Evolutionary conservation across 2,113 vertebrate species (phyloP), one percentile per base, ranked within the genome.

Genomic region (Vidua macroura): DNA sequence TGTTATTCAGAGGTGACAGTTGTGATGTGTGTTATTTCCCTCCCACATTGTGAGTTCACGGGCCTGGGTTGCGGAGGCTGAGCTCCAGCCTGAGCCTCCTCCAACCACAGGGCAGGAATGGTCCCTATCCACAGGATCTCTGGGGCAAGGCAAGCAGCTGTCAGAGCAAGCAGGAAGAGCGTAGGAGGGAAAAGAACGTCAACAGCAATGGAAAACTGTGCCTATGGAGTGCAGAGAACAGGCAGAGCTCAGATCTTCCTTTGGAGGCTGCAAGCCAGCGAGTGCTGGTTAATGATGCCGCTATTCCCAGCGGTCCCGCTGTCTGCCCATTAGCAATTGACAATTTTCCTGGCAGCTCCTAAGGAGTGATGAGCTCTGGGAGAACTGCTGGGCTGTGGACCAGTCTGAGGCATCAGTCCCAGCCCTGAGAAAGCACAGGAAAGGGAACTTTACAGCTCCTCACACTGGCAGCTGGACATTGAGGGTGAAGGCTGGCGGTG

Each of bases 251-350:
- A 44, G 63, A 60, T 37, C 69, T 83, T 86, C 53, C 37, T 73
- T 68, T 46, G 22, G 37, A 73, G 69, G 66, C 92, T 2, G 3
- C 15, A 23, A 81, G 73, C 15, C 69, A 90, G 27, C 3, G 6
- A 87, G 69, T 7, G 63, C 59, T 59, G 5, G 55, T 83, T 49
- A 74, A 83, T 58, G 70, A 49, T 1, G 10, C 20, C 4, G n/a
- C 18, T 88, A 11, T 53, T 90, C 80, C 90, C 6, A 0, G 39
- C 0, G 0, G 28, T 27, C 39, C 89, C 0, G 0, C 60, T 85
- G 86, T 68, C 88, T 70, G 33, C 37, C 72, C 59, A 30, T 83
- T 66, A 87, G 60, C 52, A 91, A 49, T 4, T 90, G 80, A 41
- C 14, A 70, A 25, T 15, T 37, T 64, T 69, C 63, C 51, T 66